Evolutionary conservation across 2,113 vertebrate genomes (phyloP).

Genomic region (Mystacornis crossleyi): DNA sequence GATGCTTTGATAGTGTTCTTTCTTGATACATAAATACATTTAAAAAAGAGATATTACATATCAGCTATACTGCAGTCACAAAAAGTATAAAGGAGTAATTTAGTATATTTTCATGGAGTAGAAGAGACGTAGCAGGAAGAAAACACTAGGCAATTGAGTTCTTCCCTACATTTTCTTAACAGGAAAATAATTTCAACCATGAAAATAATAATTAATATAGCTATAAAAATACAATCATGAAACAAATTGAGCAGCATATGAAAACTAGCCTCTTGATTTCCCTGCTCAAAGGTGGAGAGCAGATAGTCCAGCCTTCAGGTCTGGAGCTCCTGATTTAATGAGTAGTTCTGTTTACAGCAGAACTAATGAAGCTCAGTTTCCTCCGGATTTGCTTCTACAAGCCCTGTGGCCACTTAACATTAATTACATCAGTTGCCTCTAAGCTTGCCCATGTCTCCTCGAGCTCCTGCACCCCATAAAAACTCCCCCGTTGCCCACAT

Average conservation of each 20-base stretch:
- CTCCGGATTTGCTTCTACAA: not conserved
- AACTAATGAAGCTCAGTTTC: slow-evolving; percentile 14
- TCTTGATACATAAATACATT: not conserved
- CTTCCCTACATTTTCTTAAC: not conserved
- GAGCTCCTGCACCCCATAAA: not conserved
- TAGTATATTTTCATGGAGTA: not conserved
- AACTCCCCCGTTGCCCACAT: not conserved
- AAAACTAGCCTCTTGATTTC: not conserved
- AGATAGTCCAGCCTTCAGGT: not conserved
- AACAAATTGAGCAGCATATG: not conserved
- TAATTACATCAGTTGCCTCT: not conserved
- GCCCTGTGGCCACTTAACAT: not conserved
- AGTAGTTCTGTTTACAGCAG: not conserved
- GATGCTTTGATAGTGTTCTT: not conserved
- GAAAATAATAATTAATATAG: not conserved
- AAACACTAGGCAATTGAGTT: not conserved
- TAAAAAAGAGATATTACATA: not conserved
- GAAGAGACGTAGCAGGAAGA: not conserved
- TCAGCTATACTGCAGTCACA: not conserved
- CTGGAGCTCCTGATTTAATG: not conserved
- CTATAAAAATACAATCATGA: not conserved
- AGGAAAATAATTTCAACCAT: not conserved
- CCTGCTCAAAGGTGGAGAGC: not conserved
- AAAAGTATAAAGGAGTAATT: not conserved
- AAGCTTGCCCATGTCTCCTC: not conserved